These are phyloP conservation scores for Apamea epomidion DNA, from an alignment of 2,888 invertebrate species.

Conservation along the genomic window DNA sequence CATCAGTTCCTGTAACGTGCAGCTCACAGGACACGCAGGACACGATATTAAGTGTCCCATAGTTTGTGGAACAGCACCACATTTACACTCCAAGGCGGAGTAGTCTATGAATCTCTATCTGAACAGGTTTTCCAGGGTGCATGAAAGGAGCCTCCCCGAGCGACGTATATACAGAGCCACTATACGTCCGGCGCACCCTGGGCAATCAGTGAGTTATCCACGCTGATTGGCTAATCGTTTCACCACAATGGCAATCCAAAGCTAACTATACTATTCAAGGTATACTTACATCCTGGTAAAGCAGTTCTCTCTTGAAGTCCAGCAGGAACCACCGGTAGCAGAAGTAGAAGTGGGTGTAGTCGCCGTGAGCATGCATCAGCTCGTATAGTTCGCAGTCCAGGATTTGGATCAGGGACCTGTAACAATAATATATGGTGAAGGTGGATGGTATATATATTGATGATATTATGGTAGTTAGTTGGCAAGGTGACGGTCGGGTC, in stretches of 20 bases:
- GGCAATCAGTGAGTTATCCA: background rate
- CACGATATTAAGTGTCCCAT: no score
- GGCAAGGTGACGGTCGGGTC: no score
- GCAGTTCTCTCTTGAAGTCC: constrained; percentile 98
- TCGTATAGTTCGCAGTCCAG: constrained; percentile 98
- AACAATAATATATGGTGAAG: background rate
- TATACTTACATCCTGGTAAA: constrained; percentile 95
- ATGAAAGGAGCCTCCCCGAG: background rate
- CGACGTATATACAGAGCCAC: background rate
- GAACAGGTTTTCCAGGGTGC: background rate
- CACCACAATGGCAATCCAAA: background rate
- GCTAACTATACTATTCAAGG: no score
- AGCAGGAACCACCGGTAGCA: constrained; percentile 99
- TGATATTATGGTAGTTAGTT: background rate
- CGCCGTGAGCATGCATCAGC: constrained; percentile 98
- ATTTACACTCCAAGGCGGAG: background rate
- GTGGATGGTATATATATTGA: background rate
- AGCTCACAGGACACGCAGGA: no score
- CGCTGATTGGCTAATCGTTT: background rate
- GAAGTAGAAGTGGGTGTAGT: constrained; percentile 99
- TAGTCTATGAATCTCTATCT: background rate
- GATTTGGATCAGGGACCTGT: constrained; percentile 95
- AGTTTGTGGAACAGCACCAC: no score
- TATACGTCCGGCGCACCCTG: background rate
- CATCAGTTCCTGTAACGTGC: no score